Evolutionary conservation across 2,797 vertebrate genomes (phyloP), one percentile per base, ranked within the genome.

Genomic region (Ciconia nigra): DNA sequence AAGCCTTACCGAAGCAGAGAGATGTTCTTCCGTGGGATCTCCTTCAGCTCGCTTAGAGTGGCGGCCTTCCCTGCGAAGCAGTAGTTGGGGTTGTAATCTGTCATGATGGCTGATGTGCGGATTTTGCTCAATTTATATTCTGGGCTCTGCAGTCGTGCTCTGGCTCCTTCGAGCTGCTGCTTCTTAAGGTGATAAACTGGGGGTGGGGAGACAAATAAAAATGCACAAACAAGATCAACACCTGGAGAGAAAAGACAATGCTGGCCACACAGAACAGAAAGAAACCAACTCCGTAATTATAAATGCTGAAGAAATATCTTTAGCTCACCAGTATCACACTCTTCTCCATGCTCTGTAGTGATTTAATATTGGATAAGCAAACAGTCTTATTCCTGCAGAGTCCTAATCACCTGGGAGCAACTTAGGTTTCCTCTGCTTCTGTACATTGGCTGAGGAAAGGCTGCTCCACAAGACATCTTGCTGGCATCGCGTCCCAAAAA

Each of bases 91-190:
- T 99, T 99, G 97, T 99, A 99, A 96, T 99, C 99, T 0, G 99
- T 99, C 99, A 99, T 99, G 96, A 99, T 99, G 97, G 98, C 98
- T 65, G 99, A 99, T 6, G 99, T 99, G 59, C 98, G 98, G 97
- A 99, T 99, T 97, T 99, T 99, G 91, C 99, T 99, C 94, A 99
- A 98, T 93, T 99, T 99, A 71, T 99, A 99, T 90, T 99, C 99
- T 3, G 99, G 99, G 94, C 98, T 99, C 94, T 99, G 99, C 73
- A 99, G 97, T 65, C 97, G 98, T 25, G 83, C 84, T 65, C 99
- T 98, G 46, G 99, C 98, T 11, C 99, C 99, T 47, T 99, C 98
- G 82, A 99, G 96, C 65, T 99, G 97, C 87, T 98, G 98, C 94
- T 99, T 99, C 97, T 98, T 99, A 57, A 98, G 98, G 95, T 99